These are phyloP conservation scores for Microcaecilia unicolor DNA, from an alignment of 2,797 vertebrate species.

Conservation along the genomic window DNA sequence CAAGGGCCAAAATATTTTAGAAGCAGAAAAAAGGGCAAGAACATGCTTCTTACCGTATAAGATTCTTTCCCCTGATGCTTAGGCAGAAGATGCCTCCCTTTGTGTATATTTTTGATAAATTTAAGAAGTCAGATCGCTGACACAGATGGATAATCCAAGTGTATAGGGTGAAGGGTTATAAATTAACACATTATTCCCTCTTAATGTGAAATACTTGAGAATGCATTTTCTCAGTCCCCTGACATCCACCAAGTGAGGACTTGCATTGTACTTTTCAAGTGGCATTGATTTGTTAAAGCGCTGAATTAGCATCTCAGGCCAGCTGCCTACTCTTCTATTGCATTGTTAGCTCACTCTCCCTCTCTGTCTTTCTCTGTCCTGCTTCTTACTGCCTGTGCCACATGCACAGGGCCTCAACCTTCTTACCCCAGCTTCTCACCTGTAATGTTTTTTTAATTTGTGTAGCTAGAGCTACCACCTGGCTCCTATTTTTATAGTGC, in stretches of 20 bases:
- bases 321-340: conserved; percentile 72
- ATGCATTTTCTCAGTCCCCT: conserved; percentile 72
- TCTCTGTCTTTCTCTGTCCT: conserved; percentile 14
- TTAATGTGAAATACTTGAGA: conserved; percentile 86
- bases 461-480: too few species aligned
- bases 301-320: conserved; percentile 93
- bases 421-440: conserved; percentile 38
- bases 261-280: conserved; percentile 85
- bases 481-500: too few species aligned
- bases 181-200: conserved; percentile 97
- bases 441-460: conserved; percentile 25
- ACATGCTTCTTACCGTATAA: conserved; percentile 30
- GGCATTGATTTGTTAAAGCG: conserved; percentile 98
- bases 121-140: conserved; percentile 78
- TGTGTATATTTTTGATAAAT: conserved; percentile 82
- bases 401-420: conserved; percentile 38
- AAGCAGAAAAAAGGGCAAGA: not conserved
- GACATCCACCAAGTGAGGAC: conserved; percentile 84
- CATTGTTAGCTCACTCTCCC: conserved; percentile 34
- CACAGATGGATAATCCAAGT: conserved; percentile 93
- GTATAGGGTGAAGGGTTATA: conserved; percentile 89
- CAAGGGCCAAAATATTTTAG: conserved; percentile 5
- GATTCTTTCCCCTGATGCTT: conserved; percentile 34
- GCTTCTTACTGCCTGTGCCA: conserved; percentile 38
- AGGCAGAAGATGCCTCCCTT: conserved; percentile 49